Conservation (phyloP, 1,140 invertebrate genomes). For the Armadillidium nasatum region DNA sequence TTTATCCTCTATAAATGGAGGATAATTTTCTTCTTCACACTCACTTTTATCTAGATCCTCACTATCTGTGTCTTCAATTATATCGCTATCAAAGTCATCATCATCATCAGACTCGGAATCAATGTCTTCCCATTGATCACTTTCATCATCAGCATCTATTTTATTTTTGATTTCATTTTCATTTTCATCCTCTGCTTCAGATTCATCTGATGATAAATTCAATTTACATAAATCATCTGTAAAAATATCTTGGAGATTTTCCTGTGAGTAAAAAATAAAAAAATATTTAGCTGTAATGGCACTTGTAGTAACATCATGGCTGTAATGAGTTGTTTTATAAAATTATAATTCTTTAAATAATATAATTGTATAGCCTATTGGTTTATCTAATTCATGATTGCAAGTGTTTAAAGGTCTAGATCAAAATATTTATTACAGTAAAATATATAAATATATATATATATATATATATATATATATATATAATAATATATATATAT, state of each 20-base stretch:
- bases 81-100: conserved; percentile 13
- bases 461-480: no score
- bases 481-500: no score
- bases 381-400: no score
- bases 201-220: not conserved
- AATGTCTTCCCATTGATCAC: conserved; percentile 25
- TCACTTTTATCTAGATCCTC: conserved; percentile 35
- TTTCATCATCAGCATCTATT: conserved; percentile 14
- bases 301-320: no score
- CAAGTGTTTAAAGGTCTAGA: no score
- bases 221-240: not conserved
- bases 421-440: no score
- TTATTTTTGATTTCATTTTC: conserved; percentile 9
- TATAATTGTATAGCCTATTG: no score
- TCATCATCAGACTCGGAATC: conserved; percentile 21
- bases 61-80: conserved; percentile 28
- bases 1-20: conserved; percentile 47
- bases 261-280: no score
- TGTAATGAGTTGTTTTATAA: no score
- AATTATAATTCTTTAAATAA: no score
- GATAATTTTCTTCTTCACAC: conserved; percentile 38
- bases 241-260: not conserved
- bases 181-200: conserved; percentile 2
- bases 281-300: no score
- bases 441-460: no score